Percentiles rank a stretch among this genome's conserved stretches.
phyloP scores from a whole-genome alignment of 2,113 vertebrate genomes.

The Osmerus mordax region DNA sequence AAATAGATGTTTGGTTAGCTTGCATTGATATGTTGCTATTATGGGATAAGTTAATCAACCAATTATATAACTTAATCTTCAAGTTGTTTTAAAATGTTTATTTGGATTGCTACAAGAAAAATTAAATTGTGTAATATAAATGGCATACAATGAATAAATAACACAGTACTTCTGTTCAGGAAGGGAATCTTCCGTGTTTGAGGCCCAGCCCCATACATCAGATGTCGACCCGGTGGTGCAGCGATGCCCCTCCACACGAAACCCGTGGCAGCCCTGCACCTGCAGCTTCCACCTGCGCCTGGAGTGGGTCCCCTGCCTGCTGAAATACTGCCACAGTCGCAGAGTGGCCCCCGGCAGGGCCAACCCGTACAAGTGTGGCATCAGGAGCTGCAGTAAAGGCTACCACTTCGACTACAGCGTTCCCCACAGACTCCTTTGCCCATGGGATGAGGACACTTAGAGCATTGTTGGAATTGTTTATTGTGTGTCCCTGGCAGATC shows the following conservation, averaged over 20 bases:
- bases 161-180: constrained; percentile 41
- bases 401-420: constrained; percentile 76
- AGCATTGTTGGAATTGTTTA: not conserved
- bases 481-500: not conserved
- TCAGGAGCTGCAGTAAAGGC: constrained; percentile 81
- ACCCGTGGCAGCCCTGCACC: constrained; percentile 69
- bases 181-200: constrained; percentile 76
- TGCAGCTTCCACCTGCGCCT: constrained; percentile 76
- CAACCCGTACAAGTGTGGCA: constrained; percentile 79
- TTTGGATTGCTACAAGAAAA: not conserved
- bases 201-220: constrained; percentile 59
- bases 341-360: constrained; percentile 57
- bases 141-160: not conserved
- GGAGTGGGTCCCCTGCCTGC: constrained; percentile 81
- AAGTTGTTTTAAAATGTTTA: not conserved
- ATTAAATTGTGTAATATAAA: not conserved
- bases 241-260: constrained; percentile 59
- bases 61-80: not conserved
- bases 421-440: constrained; percentile 75
- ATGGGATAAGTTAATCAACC: too few relatives aligned
- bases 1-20: too few relatives aligned
- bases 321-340: constrained; percentile 78
- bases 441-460: constrained; percentile 80
- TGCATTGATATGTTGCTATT: too few relatives aligned
- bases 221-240: constrained; percentile 53